phyloP scores from a whole-genome alignment of 2,888 invertebrate genomes.

The Dynastes tityus region DNA sequence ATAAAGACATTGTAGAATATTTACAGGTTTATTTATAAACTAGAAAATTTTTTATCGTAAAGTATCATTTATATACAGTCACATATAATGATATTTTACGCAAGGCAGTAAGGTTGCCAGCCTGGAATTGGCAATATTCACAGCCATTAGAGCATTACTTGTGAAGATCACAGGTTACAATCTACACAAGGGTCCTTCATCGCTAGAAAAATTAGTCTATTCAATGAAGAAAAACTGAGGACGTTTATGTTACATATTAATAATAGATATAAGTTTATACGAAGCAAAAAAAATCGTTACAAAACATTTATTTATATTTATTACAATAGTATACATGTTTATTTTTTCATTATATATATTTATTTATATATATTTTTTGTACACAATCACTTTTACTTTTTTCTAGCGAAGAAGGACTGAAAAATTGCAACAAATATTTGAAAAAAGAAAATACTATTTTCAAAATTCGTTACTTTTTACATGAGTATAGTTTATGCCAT shows the following conservation, averaged over 20 bases:
- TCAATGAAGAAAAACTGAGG: background rate
- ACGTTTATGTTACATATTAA: background rate
- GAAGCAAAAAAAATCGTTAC: background rate
- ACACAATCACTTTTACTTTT: slow-evolving; percentile 3
- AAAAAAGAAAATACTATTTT: slow-evolving; percentile 46
- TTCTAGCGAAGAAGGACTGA: slow-evolving; percentile 45
- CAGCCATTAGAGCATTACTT: slow-evolving; percentile 64
- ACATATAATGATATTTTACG: slow-evolving; percentile 61
- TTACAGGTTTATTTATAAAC: slow-evolving; percentile 56
- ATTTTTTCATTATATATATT: slow-evolving; percentile 6
- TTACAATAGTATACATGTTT: slow-evolving; percentile 7
- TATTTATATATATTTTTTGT: background rate
- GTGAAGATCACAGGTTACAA: slow-evolving; percentile 57
- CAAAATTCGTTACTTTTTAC: slow-evolving; percentile 47
- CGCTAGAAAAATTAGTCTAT: slow-evolving; percentile 39
- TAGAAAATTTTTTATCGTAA: slow-evolving; percentile 56
- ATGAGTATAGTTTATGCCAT: slow-evolving; percentile 42
- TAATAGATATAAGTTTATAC: background rate
- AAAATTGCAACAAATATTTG: slow-evolving; percentile 42
- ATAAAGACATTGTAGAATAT: slow-evolving; percentile 51
- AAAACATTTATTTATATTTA: background rate
- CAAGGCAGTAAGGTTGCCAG: slow-evolving; percentile 58
- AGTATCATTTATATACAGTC: slow-evolving; percentile 56
- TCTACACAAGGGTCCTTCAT: slow-evolving; percentile 52
- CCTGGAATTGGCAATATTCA: slow-evolving; percentile 64